Evolutionary conservation across 2,113 vertebrate genomes (phyloP), one percentile per base, ranked within the genome.

Genomic region (Chloroceryle aenea): DNA sequence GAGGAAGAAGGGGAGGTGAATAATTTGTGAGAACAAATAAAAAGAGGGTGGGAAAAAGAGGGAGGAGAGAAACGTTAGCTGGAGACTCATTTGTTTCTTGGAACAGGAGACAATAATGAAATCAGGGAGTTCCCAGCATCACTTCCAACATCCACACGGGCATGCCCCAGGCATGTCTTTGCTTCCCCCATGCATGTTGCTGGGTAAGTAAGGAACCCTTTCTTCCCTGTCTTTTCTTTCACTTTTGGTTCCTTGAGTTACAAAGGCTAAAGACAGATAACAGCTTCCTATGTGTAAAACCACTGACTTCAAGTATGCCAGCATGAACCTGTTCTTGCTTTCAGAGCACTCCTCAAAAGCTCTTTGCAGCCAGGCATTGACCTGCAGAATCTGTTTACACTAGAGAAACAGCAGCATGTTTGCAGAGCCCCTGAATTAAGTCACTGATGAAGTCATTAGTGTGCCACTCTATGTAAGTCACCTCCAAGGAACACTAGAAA

Each of bases 151-250:
- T 26, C 40, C 36, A 87, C 23, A 26, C 15, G n/a, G 40, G 20
- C 53, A 61, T 27, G 8, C 5, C 22, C 34, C 53, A 45, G 1
- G 10, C 63, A 25, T 62, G 40, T 13, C 42, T 66, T 61, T 89
- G 55, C 27, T 85, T 66, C n/a, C 32, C 5, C 1, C 1, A 21
- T 56, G 23, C 36, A 66, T 7, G 42, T 55, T 85, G 42, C 50
- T 0, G 0, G n/a, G 5, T 27, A 47, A 85, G n/a, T 29, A 30
- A 89, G 19, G 34, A n/a, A 30, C 12, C 38, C 38, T 77, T 66
- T 73, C 48, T 73, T 66, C 58, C 66, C 8, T 45, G 36, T 6
- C 6, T 74, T 73, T 91, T 52, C 38, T 58, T 48, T 66, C 25
- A 48, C 19, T 38, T 30, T 71, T 30, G 18, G 15, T 69, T 89